Base-by-base conservation (phyloP, 2,888 invertebrate species). In the Chrysolina haemoptera region DNA sequence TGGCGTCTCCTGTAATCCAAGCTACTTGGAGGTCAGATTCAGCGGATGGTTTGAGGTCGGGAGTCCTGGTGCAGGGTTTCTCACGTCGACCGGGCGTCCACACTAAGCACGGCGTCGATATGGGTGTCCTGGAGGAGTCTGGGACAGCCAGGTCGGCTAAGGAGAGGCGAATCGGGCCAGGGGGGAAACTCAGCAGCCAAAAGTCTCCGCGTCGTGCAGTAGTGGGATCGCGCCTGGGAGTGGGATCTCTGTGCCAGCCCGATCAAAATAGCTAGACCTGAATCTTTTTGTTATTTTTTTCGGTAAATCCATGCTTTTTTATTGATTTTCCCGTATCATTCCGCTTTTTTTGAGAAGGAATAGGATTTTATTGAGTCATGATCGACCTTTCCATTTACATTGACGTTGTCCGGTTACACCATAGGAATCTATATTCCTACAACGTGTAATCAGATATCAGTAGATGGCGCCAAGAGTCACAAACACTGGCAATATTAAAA, bases 181-280 rank as follows among this genome's bases (percentile, higher is more conserved):
- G 94, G 95, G 95, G 96, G 97, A 94, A 96, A 97, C 96, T 93
- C 95, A 97, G 97, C 97, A 98, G 96, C 96, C 96, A 97, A 97
- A 96, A 98, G 96, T 95, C 95, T 93, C 96, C 96, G 96, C 95
- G 96, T 96, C 92, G 94, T 92, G 95, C 96, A 96, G 97, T 97
- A 96, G 96, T 95, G 96, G 97, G 96, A 96, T 95, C 94, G 97
- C 97, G 95, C 93, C 95, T 93, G 95, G 95, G 97, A 97, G 96
- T 96, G 94, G 92, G 92, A 91, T 91, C 92, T 93, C 92, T 93
- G 92, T 92, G 90, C 90, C 93, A 97, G 96, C 97, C 95, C 90
- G 92, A 90, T 91, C 92, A 91, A 95, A 76, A 94, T 86, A 93
- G 91, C 91, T 90, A 92, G 91, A 94, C 95, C 91, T 89, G 90